phyloP scores from a whole-genome alignment of 1,140 invertebrate species.

The Probaryconus sp. region DNA sequence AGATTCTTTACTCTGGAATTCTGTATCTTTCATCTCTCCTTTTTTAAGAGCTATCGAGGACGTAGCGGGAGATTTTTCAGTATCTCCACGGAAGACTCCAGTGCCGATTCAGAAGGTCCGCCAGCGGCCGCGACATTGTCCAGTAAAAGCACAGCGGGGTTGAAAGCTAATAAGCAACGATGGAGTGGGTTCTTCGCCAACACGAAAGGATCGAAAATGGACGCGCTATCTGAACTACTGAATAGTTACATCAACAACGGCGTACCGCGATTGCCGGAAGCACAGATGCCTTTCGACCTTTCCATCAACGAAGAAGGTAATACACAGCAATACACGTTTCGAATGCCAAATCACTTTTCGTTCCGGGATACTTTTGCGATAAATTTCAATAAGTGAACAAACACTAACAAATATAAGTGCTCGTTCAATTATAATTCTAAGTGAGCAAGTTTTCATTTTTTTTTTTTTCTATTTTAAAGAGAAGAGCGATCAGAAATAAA shows the following conservation, averaged over 20 bases:
- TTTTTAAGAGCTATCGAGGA: conserved; percentile 78
- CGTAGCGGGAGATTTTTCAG: conserved; percentile 81
- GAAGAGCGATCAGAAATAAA: no score
- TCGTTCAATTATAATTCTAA: no score
- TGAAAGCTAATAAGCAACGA: conserved; percentile 80
- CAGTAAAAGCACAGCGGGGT: conserved; percentile 67
- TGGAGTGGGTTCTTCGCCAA: conserved; percentile 84
- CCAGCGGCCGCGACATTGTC: conserved; percentile 61
- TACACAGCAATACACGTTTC: conserved; percentile 19
- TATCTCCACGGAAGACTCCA: conserved; percentile 81
- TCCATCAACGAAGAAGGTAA: conserved; percentile 77
- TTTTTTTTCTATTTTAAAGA: no score
- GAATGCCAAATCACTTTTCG: neutral
- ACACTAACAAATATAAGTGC: no score
- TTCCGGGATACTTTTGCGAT: no score
- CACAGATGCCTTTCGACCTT: conserved; percentile 68
- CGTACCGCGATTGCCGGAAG: conserved; percentile 79
- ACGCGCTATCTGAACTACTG: conserved; percentile 82
- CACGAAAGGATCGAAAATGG: conserved; percentile 82
- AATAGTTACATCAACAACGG: conserved; percentile 84
- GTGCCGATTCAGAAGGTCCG: conserved; percentile 71
- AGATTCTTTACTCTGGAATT: neutral
- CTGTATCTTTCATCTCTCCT: conserved; percentile 3
- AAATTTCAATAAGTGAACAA: no score
- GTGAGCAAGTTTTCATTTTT: no score